Evolutionary conservation across 2,888 invertebrate genomes (phyloP).

Genomic region (Tetragonula carbonaria): DNA sequence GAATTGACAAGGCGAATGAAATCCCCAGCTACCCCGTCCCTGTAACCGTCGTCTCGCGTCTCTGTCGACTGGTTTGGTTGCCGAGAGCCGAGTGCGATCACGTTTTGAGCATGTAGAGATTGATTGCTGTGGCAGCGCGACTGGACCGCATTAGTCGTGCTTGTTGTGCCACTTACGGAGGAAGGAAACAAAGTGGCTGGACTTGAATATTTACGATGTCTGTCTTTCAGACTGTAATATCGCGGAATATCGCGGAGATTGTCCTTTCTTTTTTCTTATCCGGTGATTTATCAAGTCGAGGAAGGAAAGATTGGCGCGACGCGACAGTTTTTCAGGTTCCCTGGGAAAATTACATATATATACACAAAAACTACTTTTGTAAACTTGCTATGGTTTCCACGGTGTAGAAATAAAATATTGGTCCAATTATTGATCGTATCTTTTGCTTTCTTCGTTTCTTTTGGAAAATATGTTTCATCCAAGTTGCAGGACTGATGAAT

Average conservation of each 20-base stretch:
- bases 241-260: neutral
- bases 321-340: too few species aligned
- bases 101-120: conserved; percentile 28
- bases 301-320: too few species aligned
- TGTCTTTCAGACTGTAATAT: neutral
- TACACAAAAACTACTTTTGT: too few species aligned
- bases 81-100: conserved; percentile 6
- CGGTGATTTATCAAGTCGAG: conserved; percentile 32
- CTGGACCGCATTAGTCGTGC: neutral
- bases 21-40: conserved; percentile 5
- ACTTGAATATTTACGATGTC: conserved; percentile 37
- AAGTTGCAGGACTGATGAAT: too few species aligned
- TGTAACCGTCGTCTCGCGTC: neutral
- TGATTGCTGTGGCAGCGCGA: conserved; percentile 25
- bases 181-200: conserved; percentile 42
- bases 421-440: neutral
- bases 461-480: too few species aligned
- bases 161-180: conserved; percentile 36
- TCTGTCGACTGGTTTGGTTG: too few species aligned
- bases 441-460: too few species aligned
- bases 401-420: neutral
- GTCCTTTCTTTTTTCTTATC: neutral
- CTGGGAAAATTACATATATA: too few species aligned
- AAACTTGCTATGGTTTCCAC: neutral
- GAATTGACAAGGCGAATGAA: conserved; percentile 33